Conservation (phyloP, 2,113 vertebrate species). For the Hystrix brachyura region DNA sequence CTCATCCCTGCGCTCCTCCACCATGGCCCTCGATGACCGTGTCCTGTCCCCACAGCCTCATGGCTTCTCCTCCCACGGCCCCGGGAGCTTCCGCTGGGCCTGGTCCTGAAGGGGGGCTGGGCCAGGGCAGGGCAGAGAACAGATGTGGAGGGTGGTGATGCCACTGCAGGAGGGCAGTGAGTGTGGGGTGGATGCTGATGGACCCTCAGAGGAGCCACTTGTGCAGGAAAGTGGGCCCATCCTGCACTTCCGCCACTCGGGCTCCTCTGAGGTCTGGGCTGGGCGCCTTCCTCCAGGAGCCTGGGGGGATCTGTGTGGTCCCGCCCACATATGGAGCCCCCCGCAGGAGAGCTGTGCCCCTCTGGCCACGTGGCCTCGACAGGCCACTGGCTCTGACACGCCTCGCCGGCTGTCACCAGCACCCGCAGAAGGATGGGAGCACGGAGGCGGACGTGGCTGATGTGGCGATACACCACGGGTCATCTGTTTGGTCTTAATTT, state of each 20-base stretch:
- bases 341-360: neutral
- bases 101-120: neutral
- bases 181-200: neutral
- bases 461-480: neutral
- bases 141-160: neutral
- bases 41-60: too few species aligned
- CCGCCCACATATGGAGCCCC: too few species aligned
- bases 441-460: neutral
- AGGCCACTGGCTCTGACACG: neutral
- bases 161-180: neutral
- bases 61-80: too few species aligned
- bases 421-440: conserved; percentile 53
- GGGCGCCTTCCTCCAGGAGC: neutral
- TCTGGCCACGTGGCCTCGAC: neutral
- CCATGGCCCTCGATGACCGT: neutral
- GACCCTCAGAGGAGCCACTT: neutral
- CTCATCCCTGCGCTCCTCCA: too few species aligned
- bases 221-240: accelerated
- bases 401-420: neutral
- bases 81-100: neutral
- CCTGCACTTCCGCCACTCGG: accelerated
- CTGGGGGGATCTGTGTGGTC: accelerated
- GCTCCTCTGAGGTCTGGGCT: too few species aligned
- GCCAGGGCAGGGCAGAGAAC: too few species aligned
- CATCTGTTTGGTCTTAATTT: conserved; percentile 80